phyloP scores from a whole-genome alignment of 2,888 invertebrate species.

The Drosophila ezoana region DNA sequence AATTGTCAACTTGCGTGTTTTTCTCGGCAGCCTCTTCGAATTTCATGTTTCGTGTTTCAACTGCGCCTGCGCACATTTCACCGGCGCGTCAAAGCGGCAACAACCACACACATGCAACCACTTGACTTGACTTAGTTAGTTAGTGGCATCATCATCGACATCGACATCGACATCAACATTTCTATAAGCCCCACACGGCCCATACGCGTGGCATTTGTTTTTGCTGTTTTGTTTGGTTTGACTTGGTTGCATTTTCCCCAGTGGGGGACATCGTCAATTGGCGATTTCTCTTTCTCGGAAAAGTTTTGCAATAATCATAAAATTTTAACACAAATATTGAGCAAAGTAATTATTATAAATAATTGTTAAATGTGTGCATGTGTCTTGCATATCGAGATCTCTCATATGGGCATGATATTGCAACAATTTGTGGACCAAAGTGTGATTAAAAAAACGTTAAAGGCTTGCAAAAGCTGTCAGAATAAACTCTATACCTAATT shows the following conservation, averaged over 20 bases:
- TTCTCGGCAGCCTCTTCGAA: constrained; percentile 38
- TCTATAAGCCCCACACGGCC: constrained; percentile 41
- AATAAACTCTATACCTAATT: constrained; percentile 25
- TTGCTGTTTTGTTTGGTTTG: constrained; percentile 28
- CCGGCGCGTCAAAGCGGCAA: constrained; percentile 41
- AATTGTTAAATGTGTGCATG: constrained; percentile 40
- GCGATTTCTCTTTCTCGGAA: constrained; percentile 78
- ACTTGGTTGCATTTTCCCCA: constrained; percentile 57
- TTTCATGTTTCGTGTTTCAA: constrained; percentile 41
- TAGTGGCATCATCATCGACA: constrained; percentile 48
- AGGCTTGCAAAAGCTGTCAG: background rate
- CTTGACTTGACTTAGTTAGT: constrained; percentile 58
- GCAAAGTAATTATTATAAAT: constrained; percentile 69
- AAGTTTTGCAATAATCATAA: constrained; percentile 76
- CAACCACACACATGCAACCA: constrained; percentile 35
- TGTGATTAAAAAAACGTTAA: background rate
- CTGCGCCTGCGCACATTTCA: constrained; percentile 69
- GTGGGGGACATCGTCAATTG: constrained; percentile 56
- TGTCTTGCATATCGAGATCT: constrained; percentile 18
- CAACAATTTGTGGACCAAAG: constrained; percentile 21
- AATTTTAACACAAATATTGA: constrained; percentile 77
- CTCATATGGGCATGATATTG: constrained; percentile 25
- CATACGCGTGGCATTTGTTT: constrained; percentile 44
- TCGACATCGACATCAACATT: constrained; percentile 40
- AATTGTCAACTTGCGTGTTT: constrained; percentile 69